These are phyloP conservation scores for Schrankia costaestrigalis DNA, from an alignment of 2,888 invertebrate genomes.

Conservation along the genomic window DNA sequence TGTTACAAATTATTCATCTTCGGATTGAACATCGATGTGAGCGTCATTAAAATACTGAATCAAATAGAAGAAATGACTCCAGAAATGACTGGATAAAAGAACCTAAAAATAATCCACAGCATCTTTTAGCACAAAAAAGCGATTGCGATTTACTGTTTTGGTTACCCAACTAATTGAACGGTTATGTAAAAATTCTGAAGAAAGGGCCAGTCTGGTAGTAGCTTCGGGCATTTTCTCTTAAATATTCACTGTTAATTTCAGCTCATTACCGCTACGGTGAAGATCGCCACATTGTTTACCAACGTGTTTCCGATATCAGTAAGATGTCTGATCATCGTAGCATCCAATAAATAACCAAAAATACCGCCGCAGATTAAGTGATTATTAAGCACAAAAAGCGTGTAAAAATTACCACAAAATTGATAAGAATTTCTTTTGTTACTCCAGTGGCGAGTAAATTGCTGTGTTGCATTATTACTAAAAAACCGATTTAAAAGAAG, in stretches of 20 bases:
- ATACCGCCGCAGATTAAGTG: slow-evolving; percentile 56
- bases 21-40: too few species aligned
- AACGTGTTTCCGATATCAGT: slow-evolving; percentile 41
- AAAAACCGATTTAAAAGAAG: slow-evolving; percentile 61
- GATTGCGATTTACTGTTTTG: too few species aligned
- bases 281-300: slow-evolving; percentile 40
- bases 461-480: slow-evolving; percentile 37
- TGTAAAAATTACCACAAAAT: slow-evolving; percentile 51
- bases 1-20: too few species aligned
- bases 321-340: slow-evolving; percentile 31
- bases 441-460: slow-evolving; percentile 45
- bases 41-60: too few species aligned
- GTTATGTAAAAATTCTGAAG: slow-evolving; percentile 30
- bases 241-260: slow-evolving; percentile 42
- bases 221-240: slow-evolving; percentile 43
- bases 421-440: slow-evolving; percentile 65
- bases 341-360: slow-evolving; percentile 49
- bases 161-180: too few species aligned
- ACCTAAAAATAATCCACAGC: too few species aligned
- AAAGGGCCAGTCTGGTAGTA: slow-evolving; percentile 32
- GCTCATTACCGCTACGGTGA: slow-evolving; percentile 43
- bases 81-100: too few species aligned
- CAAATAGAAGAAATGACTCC: too few species aligned
- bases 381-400: slow-evolving; percentile 56
- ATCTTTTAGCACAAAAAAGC: too few species aligned